Evolutionary conservation across 2,113 vertebrate species (phyloP), one percentile per base, ranked within the genome.

Genomic region (Pseudopipra pipra): DNA sequence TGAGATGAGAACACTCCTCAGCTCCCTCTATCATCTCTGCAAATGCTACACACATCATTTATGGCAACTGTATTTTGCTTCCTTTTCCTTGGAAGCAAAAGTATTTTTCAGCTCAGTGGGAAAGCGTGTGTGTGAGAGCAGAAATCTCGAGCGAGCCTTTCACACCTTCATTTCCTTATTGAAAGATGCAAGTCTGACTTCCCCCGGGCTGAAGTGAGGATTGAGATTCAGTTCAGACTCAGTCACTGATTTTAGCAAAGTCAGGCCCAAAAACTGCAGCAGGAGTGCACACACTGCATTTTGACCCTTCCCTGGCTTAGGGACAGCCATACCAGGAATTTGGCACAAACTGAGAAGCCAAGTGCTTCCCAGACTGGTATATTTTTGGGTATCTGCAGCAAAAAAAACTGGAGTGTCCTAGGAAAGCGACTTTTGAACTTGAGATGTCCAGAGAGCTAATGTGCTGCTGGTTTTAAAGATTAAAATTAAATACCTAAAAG

Each of bases 21-120:
- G 52, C 7, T 52, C 27, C 44, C 44, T 73, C 68, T 67, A 25
- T 9, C 31, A 21, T 31, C 14, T 79, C 44, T 66, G 27, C 21
- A 62, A 61, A 31, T 3, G 1, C 30, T 56, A 2, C 5, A 7
- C 6, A 0, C 11, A 0, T 23, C 22, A 11, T 54, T 75, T 73
- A 24, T 41, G 49, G 79, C 39, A 67, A 44, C 24, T 9, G 14
- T 9, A 6, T 37, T 87, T 51, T 31, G 6, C 25, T 66, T 18
- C 9, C 35, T 54, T 72, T 72, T 25, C 46, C 77, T 18, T 22
- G 54, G 44, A 66, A 68, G 67, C 41, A 52, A 46, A 37, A 41
- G 9, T 18, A 39, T 63, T 88, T 93, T 52, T 11, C 58, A 51
- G 18, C 43, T 55, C 6, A 0, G 49, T 7, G 37, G 47, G 39